Base-by-base conservation (phyloP, 92 coral and sea anemone species). In the Virgularia gustaviana region DNA sequence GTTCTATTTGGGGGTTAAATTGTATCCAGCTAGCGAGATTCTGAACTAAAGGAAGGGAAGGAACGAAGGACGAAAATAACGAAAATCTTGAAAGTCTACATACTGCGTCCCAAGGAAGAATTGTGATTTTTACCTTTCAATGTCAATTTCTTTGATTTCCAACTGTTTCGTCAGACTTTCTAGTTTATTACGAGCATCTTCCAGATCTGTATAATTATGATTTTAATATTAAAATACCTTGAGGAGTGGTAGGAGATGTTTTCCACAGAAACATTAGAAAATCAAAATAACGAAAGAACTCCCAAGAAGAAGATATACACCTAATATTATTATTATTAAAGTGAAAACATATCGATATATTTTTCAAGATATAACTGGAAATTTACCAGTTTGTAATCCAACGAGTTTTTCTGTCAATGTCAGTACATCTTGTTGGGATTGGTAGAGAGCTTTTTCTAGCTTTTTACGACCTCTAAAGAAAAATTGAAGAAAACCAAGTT, bases 391-490 rank as follows among this genome's bases (percentile, higher is more conserved):
- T 66, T 89, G 99, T 37, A 89, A 90, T 73, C 86, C 90, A 24
- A 94, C 84, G 37, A 94, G 59, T 65, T 94, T 94, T 63, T 94
- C 99, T 11, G 99, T 94, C 61, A 94, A 75, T 13, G 89, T 80
- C 85, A 94, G 49, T 19, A 94, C 90, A 68, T 94, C 99, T 63
- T 94, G 94, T 13, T 94, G 96, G 0, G 99, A 85, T 54, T 94
- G 99, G 23, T 86, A 91, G 9, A 94, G 79, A 34, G 94, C 83
- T 57, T 87, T 89, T 54, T 94, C 99, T 20, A 94, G 77, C 57
- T 87, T 94, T 88, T 94, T 94, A 52, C 87, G 89, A 3, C 96
- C 94, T 44, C 99, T 94, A 52, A 0, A 73, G 51, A 19, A 37
- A 30, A 38, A 60, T n/a, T n/a, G n/a, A 10, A 6, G 2, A 20